These are phyloP conservation scores for Cynocephalus volans DNA, from an alignment of 2,113 vertebrate species.

Conservation along the genomic window DNA sequence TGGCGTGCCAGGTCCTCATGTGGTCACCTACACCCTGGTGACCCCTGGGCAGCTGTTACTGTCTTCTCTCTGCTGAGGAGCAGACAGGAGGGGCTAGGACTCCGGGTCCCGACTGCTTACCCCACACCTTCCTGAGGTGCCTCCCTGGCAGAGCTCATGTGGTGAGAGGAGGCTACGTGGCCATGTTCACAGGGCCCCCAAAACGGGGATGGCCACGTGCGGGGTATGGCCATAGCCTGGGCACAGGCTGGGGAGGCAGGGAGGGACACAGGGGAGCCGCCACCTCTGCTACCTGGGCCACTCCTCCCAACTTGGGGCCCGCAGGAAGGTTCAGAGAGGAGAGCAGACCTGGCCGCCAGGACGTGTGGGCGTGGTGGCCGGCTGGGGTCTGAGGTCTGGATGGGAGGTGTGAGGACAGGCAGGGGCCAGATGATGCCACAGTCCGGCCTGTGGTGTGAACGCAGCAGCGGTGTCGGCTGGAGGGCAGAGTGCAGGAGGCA, in stretches of 20 bases:
- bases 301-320: background rate
- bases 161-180: background rate
- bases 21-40: background rate
- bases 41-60: background rate
- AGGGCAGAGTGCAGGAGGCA: background rate
- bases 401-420: background rate
- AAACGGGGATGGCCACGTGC: background rate
- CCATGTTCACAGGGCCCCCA: background rate
- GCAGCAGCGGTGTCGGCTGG: too few species aligned
- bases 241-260: too few species aligned
- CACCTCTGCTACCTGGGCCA: accelerated
- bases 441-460: background rate
- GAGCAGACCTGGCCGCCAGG: accelerated
- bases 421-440: accelerated
- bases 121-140: accelerated
- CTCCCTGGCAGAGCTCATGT: background rate
- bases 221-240: background rate
- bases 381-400: accelerated
- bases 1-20: background rate
- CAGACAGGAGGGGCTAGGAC: background rate
- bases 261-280: background rate
- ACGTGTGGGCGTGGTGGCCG: accelerated
- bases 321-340: background rate
- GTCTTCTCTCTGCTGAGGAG: background rate
- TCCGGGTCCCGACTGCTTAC: background rate